These are phyloP conservation scores for Champsocephalus esox DNA, from an alignment of 2,797 vertebrate species.

Conservation along the genomic window DNA sequence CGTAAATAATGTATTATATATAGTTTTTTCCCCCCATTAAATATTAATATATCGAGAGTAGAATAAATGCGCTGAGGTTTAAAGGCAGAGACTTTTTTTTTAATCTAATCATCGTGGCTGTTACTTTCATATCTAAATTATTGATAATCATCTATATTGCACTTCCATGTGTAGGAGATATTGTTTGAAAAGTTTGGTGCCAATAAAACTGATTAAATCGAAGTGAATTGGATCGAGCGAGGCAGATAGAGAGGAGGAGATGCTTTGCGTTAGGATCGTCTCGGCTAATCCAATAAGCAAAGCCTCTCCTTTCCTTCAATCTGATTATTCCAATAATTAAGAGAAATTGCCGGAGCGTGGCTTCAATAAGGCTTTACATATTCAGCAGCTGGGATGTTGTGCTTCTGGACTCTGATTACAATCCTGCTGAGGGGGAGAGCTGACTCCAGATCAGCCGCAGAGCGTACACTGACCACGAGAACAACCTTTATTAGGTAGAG, in stretches of 20 bases:
- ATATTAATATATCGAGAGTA: not conserved
- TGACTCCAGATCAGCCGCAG: slow-evolving; percentile 22
- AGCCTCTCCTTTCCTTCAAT: slow-evolving; percentile 74
- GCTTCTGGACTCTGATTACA: slow-evolving; percentile 37
- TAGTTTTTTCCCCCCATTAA: too few relatives aligned
- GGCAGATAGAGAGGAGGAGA: slow-evolving; percentile 47
- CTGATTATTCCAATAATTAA: slow-evolving; percentile 83
- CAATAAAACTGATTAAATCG: slow-evolving; percentile 61
- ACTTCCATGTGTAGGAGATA: slow-evolving; percentile 18
- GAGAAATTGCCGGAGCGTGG: slow-evolving; percentile 76
- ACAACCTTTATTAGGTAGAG: not conserved
- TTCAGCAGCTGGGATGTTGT: slow-evolving; percentile 58
- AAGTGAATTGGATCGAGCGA: slow-evolving; percentile 45
- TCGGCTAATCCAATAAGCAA: slow-evolving; percentile 77
- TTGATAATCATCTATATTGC: slow-evolving; percentile 53
- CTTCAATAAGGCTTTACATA: slow-evolving; percentile 77
- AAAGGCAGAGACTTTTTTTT: not conserved
- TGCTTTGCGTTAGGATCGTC: slow-evolving; percentile 54
- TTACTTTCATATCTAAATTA: slow-evolving; percentile 42
- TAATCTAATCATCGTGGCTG: slow-evolving; percentile 5
- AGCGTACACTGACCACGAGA: not conserved
- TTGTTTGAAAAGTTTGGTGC: slow-evolving; percentile 41
- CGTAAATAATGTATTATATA: too few relatives aligned
- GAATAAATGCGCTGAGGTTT: not conserved
- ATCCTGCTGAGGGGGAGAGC: slow-evolving; percentile 16